A percentile compares a stretch with the other conserved stretches of the same genome.
Conservation (phyloP, 2,888 invertebrate genomes). For the Cerastis rubricosa region DNA sequence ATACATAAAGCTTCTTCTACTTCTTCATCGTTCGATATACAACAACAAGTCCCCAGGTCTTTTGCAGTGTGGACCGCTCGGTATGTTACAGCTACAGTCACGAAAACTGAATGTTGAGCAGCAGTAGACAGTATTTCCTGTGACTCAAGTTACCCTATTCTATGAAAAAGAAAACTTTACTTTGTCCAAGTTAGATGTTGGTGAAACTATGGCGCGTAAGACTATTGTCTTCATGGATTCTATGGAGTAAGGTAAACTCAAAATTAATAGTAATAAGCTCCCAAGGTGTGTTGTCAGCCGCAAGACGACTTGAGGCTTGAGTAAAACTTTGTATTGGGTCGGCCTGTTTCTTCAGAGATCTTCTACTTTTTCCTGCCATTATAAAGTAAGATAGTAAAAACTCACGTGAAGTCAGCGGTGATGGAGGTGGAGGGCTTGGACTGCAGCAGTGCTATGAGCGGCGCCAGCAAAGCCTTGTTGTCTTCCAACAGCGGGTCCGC, state of each 20-base stretch:
- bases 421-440: slow-evolving; percentile 85
- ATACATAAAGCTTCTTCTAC: background rate
- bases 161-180: too few species aligned
- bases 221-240: background rate
- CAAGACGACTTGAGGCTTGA: background rate
- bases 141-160: background rate
- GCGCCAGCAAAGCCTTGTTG: slow-evolving; percentile 90
- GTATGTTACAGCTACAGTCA: background rate
- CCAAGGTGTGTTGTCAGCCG: background rate
- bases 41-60: background rate
- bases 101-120: background rate
- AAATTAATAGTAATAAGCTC: background rate
- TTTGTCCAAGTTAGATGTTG: background rate
- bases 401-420: slow-evolving; percentile 68
- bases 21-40: background rate
- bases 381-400: slow-evolving; percentile 22
- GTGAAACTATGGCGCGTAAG: background rate
- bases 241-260: background rate
- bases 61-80: background rate
- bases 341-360: background rate
- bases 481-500: slow-evolving; percentile 92
- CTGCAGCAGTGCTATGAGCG: slow-evolving; percentile 89
- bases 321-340: background rate
- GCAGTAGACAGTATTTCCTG: background rate
- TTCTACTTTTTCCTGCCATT: background rate